Percentiles rank a stretch among this genome's conserved stretches.
phyloP scores from a whole-genome alignment of 2,888 invertebrate species.

The Ochropleura plecta region DNA sequence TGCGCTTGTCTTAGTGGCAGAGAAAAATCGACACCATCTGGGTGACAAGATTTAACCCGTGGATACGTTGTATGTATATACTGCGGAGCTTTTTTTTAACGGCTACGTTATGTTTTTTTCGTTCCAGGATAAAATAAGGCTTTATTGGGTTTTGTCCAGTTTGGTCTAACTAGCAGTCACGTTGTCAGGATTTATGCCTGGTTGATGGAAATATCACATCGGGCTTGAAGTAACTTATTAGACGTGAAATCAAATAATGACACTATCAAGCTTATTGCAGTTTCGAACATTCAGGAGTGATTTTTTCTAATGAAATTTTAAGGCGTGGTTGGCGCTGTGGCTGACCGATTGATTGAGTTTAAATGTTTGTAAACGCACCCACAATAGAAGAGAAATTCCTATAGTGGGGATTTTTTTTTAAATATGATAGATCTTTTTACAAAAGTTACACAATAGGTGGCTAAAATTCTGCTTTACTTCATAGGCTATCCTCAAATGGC shows the following conservation, averaged over 20 bases:
- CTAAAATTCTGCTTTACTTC: background rate
- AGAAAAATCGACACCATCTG: constrained; percentile 40
- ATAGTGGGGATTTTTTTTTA: no score
- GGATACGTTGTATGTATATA: constrained; percentile 14
- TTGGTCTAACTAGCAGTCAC: no score
- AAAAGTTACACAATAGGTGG: background rate
- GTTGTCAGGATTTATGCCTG: no score
- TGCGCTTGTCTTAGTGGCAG: constrained; percentile 6
- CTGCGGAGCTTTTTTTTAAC: background rate
- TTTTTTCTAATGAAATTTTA: background rate
- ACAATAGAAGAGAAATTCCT: no score
- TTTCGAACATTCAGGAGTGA: background rate
- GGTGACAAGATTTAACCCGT: constrained; percentile 21
- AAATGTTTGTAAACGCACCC: no score
- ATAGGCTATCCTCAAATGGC: background rate
- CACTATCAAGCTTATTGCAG: background rate
- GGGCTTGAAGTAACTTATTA: no score
- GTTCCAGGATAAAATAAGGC: background rate
- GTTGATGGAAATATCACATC: no score
- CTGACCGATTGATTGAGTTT: no score
- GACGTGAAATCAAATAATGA: no score
- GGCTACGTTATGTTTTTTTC: background rate
- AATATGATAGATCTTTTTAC: background rate
- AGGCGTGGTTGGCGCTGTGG: no score
- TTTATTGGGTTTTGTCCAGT: no score